These are phyloP conservation scores for Drosophila acutilabella DNA, from an alignment of 2,888 invertebrate species.

Conservation along the genomic window DNA sequence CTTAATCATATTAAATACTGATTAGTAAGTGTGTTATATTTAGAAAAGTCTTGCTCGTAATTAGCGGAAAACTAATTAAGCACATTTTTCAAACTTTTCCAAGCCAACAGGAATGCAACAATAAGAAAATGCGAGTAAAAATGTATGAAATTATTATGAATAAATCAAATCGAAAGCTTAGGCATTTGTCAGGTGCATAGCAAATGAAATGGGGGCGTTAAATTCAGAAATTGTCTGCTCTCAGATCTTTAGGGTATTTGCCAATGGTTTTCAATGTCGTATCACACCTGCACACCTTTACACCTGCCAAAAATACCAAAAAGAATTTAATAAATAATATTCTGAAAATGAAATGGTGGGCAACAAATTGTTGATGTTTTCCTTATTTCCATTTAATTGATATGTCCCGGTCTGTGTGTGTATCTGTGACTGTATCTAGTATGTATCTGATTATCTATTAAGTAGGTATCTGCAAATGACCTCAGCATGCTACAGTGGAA, in stretches of 20 bases:
- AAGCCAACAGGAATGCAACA: slow-evolving; percentile 13
- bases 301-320: slow-evolving; percentile 7
- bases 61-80: slow-evolving; percentile 54
- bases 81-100: slow-evolving; percentile 41
- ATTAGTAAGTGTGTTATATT: slow-evolving; percentile 30
- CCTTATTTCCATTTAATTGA: slow-evolving; percentile 18
- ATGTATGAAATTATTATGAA: slow-evolving; percentile 21
- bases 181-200: slow-evolving; percentile 29
- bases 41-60: slow-evolving; percentile 40
- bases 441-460: slow-evolving; percentile 20
- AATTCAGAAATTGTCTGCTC: slow-evolving; percentile 26
- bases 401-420: slow-evolving; percentile 1
- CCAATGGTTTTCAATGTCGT: slow-evolving; percentile 40
- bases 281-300: slow-evolving; percentile 67
- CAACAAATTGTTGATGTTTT: slow-evolving; percentile 11
- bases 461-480: slow-evolving; percentile 51
- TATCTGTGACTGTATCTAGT: not conserved
- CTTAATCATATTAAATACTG: slow-evolving; percentile 7
- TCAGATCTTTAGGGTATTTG: slow-evolving; percentile 21
- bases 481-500: slow-evolving; percentile 68
- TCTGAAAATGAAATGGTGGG: not conserved
- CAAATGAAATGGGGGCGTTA: slow-evolving; percentile 52
- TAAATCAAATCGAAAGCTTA: slow-evolving; percentile 37
- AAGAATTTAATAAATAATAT: slow-evolving; percentile 21
- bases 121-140: slow-evolving; percentile 8